These are phyloP conservation scores for Blomia tropicalis DNA, from an alignment of 2,888 invertebrate species.

Conservation along the genomic window DNA sequence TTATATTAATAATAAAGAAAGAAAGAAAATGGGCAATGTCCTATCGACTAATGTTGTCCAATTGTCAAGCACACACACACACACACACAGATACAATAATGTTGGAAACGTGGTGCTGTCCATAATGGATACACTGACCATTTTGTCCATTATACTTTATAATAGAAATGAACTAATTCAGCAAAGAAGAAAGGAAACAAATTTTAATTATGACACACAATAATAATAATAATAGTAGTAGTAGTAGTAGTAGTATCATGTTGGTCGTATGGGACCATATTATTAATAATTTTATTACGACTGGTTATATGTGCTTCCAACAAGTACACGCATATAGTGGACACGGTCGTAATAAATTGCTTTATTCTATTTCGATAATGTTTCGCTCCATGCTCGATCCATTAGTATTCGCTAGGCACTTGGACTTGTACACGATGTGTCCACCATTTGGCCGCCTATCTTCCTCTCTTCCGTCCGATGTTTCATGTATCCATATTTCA, in stretches of 20 bases:
- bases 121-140: slow-evolving; percentile 5
- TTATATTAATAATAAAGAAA: no score
- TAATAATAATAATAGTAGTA: not conserved
- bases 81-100: no score
- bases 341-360: slow-evolving; percentile 15
- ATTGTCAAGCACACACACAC: not conserved
- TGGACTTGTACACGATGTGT: no score
- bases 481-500: not conserved
- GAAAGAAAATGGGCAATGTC: no score
- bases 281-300: slow-evolving; percentile 11
- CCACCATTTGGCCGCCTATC: no score
- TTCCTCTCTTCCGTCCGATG: no score
- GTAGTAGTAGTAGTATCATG: not conserved
- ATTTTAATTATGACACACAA: slow-evolving; percentile 1
- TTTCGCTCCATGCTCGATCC: no score
- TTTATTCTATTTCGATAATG: not conserved
- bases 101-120: not conserved
- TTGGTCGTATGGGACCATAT: not conserved
- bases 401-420: not conserved
- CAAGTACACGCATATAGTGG: no score
- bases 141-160: not conserved
- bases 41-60: no score
- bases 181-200: slow-evolving; percentile 8
- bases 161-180: not conserved
- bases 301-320: not conserved